phyloP scores from a whole-genome alignment of 2,888 invertebrate species.

The Gymnocheta viridis region DNA sequence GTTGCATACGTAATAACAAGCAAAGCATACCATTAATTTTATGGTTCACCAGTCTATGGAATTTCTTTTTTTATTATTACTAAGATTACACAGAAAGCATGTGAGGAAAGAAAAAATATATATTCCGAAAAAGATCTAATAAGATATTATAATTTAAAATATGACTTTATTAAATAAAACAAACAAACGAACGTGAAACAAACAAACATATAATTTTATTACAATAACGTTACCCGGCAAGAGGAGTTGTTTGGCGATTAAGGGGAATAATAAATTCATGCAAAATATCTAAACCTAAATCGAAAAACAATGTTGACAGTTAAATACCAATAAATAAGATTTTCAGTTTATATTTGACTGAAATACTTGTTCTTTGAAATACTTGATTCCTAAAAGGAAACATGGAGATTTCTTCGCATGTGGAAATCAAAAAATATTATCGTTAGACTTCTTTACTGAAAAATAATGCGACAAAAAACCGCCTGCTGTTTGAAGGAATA shows the following conservation, averaged over 20 bases:
- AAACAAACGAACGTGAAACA: slow-evolving; percentile 1
- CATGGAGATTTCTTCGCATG: no score
- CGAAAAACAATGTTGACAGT: neutral
- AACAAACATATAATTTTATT: slow-evolving; percentile 23
- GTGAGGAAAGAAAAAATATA: neutral
- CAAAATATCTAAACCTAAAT: neutral
- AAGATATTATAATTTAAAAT: slow-evolving; percentile 29
- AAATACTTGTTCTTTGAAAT: neutral
- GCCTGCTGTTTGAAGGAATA: no score
- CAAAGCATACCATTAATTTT: neutral
- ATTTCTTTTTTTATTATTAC: neutral
- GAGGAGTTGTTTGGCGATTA: slow-evolving; percentile 11
- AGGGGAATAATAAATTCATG: neutral
- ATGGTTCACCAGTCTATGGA: neutral
- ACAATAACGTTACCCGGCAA: neutral
- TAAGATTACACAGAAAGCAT: neutral
- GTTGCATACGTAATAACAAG: neutral
- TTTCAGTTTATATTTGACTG: neutral
- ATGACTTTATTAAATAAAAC: slow-evolving; percentile 43
- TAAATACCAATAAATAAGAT: neutral
- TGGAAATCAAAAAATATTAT: no score
- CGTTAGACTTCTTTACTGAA: no score
- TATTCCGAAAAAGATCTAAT: neutral
- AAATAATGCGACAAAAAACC: no score
- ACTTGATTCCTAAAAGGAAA: neutral